Evolutionary conservation across 2,888 invertebrate genomes (phyloP), one percentile per base, ranked within the genome.

Genomic region (Antheraea yamamai): DNA sequence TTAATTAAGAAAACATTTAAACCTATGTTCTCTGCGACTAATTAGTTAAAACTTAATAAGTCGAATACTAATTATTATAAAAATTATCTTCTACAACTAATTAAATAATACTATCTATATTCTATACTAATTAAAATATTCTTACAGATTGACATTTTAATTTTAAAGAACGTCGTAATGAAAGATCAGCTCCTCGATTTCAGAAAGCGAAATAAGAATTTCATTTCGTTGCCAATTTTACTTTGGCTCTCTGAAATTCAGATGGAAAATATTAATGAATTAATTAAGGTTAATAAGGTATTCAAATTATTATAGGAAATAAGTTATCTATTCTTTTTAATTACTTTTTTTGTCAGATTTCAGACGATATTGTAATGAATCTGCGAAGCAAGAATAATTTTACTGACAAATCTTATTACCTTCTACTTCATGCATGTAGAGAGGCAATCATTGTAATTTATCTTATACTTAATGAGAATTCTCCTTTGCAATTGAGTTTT

Each of bases 261-360:
- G 77, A 81, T 82, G 75, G 84, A 86, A 52, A 81, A 81, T 75
- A 74, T 82, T 76, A 79, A 80, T 81, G 82, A 86, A 84, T 83
- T 87, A 82, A 85, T 86, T 82, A 83, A 80, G 83, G 84, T 84
- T 82, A 84, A 80, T 85, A 82, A 81, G 79, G 78, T 77, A 78
- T 81, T 76, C 73, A 70, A 80, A 81, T 83, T 82, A 79, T 77
- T 79, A 79, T 75, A 68, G 52, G 64, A 77, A 76, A 64, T 68
- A 75, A 77, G 79, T 80, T 75, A 79, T 80, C 81, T 75, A 78
- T 72, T 78, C 20, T 55, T 76, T 30, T 64, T 73, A 66, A 18
- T 74, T 51, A 72, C 75, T 71, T 8, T 61, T 76, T 75, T 79
- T 77, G 81, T 81, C 79, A 87, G 88, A 84, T 85, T 84, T 83